Percentiles rank a stretch among this genome's conserved stretches.
These are phyloP conservation scores for Agonopterix alstromeriana DNA, from an alignment of 2,888 invertebrate species.

Conservation along the genomic window DNA sequence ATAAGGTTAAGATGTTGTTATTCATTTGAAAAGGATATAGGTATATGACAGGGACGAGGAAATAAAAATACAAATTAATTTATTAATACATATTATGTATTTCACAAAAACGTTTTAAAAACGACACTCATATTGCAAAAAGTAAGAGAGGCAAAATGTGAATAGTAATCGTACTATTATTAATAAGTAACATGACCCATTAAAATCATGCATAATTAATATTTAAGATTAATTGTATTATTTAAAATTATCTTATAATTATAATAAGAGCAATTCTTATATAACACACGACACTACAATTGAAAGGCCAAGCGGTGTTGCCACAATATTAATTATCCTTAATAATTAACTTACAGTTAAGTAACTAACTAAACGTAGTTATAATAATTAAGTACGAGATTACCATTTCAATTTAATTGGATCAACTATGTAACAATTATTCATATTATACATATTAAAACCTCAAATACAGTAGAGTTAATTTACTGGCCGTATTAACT, in stretches of 20 bases:
- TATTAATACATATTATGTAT: slow-evolving; percentile 64
- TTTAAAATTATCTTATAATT: slow-evolving; percentile 25
- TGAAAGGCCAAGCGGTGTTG: slow-evolving; percentile 77
- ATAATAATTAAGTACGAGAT: slow-evolving; percentile 41
- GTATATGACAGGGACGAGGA: background rate
- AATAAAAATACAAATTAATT: slow-evolving; percentile 34
- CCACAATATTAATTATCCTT: slow-evolving; percentile 39
- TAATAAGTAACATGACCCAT: slow-evolving; percentile 27
- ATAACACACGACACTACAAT: slow-evolving; percentile 63
- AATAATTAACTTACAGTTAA: slow-evolving; percentile 16
- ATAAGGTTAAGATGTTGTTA: background rate
- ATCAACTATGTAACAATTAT: slow-evolving; percentile 24
- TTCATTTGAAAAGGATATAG: background rate
- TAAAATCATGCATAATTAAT: slow-evolving; percentile 35
- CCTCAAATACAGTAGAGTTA: slow-evolving; percentile 9
- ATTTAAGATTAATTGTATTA: slow-evolving; percentile 14
- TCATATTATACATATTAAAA: slow-evolving; percentile 15
- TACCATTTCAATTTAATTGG: slow-evolving; percentile 29
- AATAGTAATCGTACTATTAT: slow-evolving; percentile 46
- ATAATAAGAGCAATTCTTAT: slow-evolving; percentile 14
- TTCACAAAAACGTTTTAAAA: slow-evolving; percentile 72
- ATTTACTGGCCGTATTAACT: slow-evolving; percentile 29
- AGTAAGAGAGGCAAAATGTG: slow-evolving; percentile 65
- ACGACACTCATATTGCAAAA: slow-evolving; percentile 74
- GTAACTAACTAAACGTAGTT: slow-evolving; percentile 9